Conservation (phyloP, 2,888 invertebrate species). For the Tortricodes alternella region DNA sequence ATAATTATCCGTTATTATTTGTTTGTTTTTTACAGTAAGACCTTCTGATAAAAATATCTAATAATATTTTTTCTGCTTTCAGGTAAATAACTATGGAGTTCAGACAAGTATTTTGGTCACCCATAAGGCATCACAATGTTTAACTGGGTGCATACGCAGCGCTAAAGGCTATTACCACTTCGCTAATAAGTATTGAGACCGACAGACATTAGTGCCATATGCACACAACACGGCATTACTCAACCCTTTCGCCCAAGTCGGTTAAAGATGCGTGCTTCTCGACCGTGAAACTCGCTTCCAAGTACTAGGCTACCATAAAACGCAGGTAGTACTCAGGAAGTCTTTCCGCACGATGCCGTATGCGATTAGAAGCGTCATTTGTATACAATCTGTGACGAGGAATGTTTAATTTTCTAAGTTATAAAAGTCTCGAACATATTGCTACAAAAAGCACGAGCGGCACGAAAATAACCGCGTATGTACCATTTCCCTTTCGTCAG, state of each 20-base stretch:
- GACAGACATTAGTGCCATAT: not conserved
- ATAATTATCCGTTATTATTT: not conserved
- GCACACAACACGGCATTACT: not conserved
- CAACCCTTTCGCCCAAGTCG: not conserved
- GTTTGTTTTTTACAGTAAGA: not conserved
- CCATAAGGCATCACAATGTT: too few species aligned
- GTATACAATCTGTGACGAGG: not conserved
- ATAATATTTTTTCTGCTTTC: conserved; percentile 16
- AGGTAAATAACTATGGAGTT: conserved; percentile 19
- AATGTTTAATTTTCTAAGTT: conserved; percentile 17
- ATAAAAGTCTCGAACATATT: conserved; percentile 32
- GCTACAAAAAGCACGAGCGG: conserved; percentile 53
- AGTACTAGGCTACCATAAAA: conserved; percentile 22
- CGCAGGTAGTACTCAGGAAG: conserved; percentile 10
- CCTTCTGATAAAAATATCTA: not conserved
- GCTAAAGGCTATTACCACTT: conserved; percentile 10
- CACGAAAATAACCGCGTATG: conserved; percentile 62
- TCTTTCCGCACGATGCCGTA: not conserved
- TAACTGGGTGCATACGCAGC: too few species aligned
- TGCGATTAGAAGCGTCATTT: too few species aligned
- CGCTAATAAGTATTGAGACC: not conserved
- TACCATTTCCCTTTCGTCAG: conserved; percentile 70
- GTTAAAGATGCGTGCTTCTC: conserved; percentile 13
- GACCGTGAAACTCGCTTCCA: conserved; percentile 23
- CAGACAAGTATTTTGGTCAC: conserved; percentile 15